phyloP scores from a whole-genome alignment of 2,888 invertebrate genomes.

The Sminthurinus aureus region DNA sequence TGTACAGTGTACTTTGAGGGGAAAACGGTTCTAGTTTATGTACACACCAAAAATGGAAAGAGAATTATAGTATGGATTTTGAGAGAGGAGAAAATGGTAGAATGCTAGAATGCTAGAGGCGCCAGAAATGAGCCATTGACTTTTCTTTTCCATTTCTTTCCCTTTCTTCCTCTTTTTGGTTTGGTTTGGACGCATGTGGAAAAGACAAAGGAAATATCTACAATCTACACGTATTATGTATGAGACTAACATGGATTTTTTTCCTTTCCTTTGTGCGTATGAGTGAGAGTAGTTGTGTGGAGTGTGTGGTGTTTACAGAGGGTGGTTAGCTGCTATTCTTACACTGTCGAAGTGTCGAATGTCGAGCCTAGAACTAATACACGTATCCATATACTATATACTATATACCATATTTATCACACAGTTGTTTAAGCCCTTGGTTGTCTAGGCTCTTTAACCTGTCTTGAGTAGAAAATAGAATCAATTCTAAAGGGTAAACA shows the following conservation, averaged over 20 bases:
- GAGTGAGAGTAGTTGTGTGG: not conserved
- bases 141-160: not conserved
- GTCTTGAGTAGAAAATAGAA: too few relatives aligned
- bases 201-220: not conserved
- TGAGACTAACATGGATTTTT: not conserved
- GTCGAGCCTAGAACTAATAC: too few relatives aligned
- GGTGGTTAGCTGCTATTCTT: too few relatives aligned
- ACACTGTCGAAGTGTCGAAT: too few relatives aligned
- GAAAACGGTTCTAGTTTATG: not conserved
- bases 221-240: not conserved
- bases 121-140: constrained; percentile 13
- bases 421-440: too few relatives aligned
- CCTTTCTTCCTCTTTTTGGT: not conserved
- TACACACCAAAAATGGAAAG: not conserved
- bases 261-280: not conserved
- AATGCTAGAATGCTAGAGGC: not conserved
- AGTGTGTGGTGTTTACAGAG: not conserved
- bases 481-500: too few relatives aligned
- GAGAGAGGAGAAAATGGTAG: not conserved
- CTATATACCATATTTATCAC: too few relatives aligned
- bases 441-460: too few relatives aligned
- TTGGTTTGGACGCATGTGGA: not conserved
- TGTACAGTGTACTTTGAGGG: not conserved
- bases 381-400: too few relatives aligned
- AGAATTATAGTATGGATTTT: not conserved